A percentile compares a stretch with the other conserved stretches of the same genome.
Evolutionary conservation across 2,797 vertebrate genomes (phyloP).

Genomic region (Salmo trutta): DNA sequence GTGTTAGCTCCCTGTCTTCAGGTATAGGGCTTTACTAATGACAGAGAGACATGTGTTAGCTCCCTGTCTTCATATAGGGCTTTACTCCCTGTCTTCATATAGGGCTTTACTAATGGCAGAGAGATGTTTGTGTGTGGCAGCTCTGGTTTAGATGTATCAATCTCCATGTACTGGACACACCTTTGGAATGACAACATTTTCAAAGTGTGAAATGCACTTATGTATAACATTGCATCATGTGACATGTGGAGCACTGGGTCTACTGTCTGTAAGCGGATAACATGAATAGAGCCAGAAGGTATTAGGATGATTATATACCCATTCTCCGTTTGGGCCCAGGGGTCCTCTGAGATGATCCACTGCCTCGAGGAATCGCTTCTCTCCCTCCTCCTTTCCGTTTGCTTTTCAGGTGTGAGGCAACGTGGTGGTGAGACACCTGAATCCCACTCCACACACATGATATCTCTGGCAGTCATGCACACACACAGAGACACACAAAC

Average conservation of each 20-base stretch:
- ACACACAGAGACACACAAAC: constrained; percentile 16
- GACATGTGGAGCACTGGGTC: background rate
- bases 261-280: constrained; percentile 7
- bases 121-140: background rate
- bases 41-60: too few species aligned
- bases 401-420: constrained; percentile 35
- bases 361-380: constrained; percentile 40
- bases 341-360: constrained; percentile 37
- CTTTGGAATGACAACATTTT: background rate
- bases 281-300: background rate
- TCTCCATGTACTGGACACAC: background rate
- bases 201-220: background rate
- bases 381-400: constrained; percentile 27
- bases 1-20: too few species aligned
- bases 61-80: too few species aligned
- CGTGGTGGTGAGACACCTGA: constrained; percentile 4
- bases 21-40: too few species aligned
- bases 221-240: too few species aligned
- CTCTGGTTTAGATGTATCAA: background rate
- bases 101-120: too few species aligned
- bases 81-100: too few species aligned
- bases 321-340: constrained; percentile 30
- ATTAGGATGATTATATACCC: constrained; percentile 14
- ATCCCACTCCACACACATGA: constrained; percentile 5
- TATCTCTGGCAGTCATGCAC: constrained; percentile 15